Percentiles rank a stretch among this genome's conserved stretches.
phyloP scores from a whole-genome alignment of 2,113 vertebrate genomes.

The Tachysurus vachellii region DNA sequence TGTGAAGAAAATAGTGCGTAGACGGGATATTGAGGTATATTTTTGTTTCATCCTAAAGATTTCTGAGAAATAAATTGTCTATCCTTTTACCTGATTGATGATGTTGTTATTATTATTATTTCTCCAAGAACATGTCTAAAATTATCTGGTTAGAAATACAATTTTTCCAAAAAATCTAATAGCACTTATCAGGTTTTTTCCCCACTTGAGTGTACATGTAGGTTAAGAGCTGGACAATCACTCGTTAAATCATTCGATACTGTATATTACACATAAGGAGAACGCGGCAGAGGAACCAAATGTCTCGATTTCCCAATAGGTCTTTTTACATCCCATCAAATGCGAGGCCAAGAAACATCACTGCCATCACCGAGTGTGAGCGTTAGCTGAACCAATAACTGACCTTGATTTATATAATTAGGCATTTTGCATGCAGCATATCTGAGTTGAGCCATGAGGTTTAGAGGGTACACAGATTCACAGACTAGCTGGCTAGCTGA shows the following conservation, averaged over 20 bases:
- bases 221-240: background rate
- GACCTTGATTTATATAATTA: background rate
- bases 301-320: background rate
- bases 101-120: background rate
- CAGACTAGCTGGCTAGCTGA: background rate
- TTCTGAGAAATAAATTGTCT: background rate
- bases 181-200: background rate
- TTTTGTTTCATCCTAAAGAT: background rate
- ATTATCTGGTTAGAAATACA: background rate
- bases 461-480: background rate
- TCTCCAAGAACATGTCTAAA: background rate
- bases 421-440: background rate
- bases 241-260: background rate
- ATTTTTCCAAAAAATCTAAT: background rate
- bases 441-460: background rate
- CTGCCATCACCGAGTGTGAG: background rate
- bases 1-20: background rate
- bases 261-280: no score
- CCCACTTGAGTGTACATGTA: background rate
- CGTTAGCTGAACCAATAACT: no score
- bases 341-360: background rate
- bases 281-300: background rate
- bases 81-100: background rate
- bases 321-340: background rate
- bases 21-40: background rate